phyloP scores from a whole-genome alignment of 1,140 invertebrate genomes.

The Diabrotica undecimpunctata region DNA sequence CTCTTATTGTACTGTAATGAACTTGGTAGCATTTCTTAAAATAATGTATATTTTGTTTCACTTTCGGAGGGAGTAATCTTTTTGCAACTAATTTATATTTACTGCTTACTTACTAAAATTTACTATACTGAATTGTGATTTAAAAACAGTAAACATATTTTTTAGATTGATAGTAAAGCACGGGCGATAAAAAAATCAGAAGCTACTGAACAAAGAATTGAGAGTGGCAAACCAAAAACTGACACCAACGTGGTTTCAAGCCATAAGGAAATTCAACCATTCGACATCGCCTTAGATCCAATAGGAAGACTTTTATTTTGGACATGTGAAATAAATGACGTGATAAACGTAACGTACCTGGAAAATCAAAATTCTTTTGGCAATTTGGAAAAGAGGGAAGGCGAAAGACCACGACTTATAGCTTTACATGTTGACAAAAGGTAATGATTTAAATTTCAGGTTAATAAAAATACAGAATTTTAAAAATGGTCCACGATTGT shows the following conservation, averaged over 20 bases:
- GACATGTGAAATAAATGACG: slow-evolving; percentile 77
- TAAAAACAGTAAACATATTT: slow-evolving; percentile 8
- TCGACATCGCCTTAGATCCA: slow-evolving; percentile 83
- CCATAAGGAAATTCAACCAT: slow-evolving; percentile 54
- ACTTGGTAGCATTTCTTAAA: no score
- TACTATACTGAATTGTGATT: not conserved
- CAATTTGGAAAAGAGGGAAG: slow-evolving; percentile 67
- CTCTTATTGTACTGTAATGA: no score
- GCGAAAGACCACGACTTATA: slow-evolving; percentile 76
- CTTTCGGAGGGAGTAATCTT: no score
- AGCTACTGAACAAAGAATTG: slow-evolving; percentile 63
- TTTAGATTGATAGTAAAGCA: slow-evolving; percentile 72
- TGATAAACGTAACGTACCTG: slow-evolving; percentile 82
- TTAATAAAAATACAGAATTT: no score
- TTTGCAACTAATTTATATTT: no score
- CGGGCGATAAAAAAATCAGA: slow-evolving; percentile 69
- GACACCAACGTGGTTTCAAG: slow-evolving; percentile 39
- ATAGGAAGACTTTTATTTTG: slow-evolving; percentile 81
- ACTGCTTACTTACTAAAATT: no score
- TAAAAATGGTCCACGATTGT: no score
- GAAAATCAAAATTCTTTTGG: slow-evolving; percentile 66
- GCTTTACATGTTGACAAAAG: slow-evolving; percentile 78
- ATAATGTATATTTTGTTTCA: no score
- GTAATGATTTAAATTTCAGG: slow-evolving; percentile 35
- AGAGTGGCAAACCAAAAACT: slow-evolving; percentile 55